Evolutionary conservation across 1,140 invertebrate species (phyloP).

Genomic region (Rhagoletis pomonella): DNA sequence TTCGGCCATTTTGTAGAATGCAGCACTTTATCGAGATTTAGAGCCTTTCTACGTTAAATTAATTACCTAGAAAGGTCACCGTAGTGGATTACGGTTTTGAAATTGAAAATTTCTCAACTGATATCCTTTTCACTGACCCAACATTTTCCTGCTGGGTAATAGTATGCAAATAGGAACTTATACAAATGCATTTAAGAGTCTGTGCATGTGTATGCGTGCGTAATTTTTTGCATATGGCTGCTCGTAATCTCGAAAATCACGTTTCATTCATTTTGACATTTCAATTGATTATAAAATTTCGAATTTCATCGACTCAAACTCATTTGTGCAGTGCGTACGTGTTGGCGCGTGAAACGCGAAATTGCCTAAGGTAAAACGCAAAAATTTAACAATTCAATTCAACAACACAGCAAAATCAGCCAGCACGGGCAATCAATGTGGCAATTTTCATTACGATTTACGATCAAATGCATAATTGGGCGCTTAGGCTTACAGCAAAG

Average conservation of each 20-base stretch:
- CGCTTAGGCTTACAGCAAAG: not conserved
- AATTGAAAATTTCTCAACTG: too few species aligned
- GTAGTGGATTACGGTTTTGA: too few species aligned
- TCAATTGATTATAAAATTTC: conserved; percentile 20
- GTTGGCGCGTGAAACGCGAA: not conserved
- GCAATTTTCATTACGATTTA: conserved; percentile 26
- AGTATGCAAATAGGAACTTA: too few species aligned
- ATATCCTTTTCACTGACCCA: too few species aligned
- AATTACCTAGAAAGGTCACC: too few species aligned
- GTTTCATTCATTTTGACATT: not conserved
- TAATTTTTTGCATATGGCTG: not conserved
- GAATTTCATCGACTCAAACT: not conserved
- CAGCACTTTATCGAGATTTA: too few species aligned
- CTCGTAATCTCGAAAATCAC: not conserved
- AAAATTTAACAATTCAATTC: conserved; percentile 35
- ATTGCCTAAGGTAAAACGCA: not conserved
- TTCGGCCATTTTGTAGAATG: too few species aligned
- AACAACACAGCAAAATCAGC: not conserved
- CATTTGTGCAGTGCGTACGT: not conserved
- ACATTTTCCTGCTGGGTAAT: too few species aligned
- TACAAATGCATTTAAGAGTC: not conserved
- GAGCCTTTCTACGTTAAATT: too few species aligned
- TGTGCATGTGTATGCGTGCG: not conserved
- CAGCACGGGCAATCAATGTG: not conserved
- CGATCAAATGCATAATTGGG: not conserved